phyloP scores from a whole-genome alignment of 2,888 invertebrate species.

The Phasia obesa region DNA sequence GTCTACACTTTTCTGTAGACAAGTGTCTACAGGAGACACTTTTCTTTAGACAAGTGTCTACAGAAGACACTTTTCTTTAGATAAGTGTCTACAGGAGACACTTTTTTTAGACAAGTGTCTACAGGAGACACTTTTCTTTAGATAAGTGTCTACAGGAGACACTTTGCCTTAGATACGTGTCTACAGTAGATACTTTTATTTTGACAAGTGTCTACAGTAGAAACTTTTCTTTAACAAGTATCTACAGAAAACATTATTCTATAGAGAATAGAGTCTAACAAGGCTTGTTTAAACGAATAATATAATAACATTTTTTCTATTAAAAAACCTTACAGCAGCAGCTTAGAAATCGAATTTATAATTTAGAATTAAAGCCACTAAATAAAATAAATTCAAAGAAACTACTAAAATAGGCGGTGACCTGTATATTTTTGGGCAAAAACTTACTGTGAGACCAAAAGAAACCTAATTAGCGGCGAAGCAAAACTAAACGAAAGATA shows the following conservation, averaged over 20 bases:
- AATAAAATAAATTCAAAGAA: slow-evolving; percentile 6
- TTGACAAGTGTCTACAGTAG: too few species aligned
- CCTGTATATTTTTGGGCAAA: slow-evolving; percentile 18
- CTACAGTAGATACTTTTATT: too few species aligned
- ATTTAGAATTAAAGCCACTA: too few species aligned
- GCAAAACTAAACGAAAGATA: not conserved
- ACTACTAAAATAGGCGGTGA: slow-evolving; percentile 46
- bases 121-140: not conserved
- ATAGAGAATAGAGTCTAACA: too few species aligned
- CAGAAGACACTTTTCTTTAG: not conserved
- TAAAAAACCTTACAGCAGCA: too few species aligned
- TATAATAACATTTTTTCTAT: too few species aligned
- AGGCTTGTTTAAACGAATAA: too few species aligned
- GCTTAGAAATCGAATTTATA: too few species aligned
- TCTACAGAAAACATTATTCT: too few species aligned
- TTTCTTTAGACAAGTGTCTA: not conserved
- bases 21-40: too few species aligned
- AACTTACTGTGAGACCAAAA: slow-evolving; percentile 46
- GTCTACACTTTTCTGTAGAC: too few species aligned
- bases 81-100: not conserved
- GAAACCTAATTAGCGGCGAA: slow-evolving; percentile 53
- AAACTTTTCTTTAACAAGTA: not conserved
- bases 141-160: not conserved
- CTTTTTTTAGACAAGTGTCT: not conserved
- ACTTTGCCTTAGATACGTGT: too few species aligned